Evolutionary conservation across 2,113 vertebrate genomes (phyloP), one percentile per base, ranked within the genome.

Genomic region (Chrysemys picta): DNA sequence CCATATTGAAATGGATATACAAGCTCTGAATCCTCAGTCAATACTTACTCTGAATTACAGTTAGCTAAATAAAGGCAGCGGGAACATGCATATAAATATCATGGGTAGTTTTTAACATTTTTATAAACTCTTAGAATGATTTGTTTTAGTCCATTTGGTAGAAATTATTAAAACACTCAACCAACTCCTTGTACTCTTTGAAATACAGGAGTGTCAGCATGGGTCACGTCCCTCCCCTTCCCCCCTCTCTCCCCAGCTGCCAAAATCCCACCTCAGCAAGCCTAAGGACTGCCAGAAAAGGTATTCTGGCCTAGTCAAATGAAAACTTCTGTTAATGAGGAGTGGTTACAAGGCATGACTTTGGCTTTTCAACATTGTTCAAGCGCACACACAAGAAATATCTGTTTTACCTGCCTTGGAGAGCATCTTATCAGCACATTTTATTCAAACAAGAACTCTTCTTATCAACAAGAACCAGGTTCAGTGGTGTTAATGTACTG

Each of bases 391-490:
- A 4, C 29, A 84, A 95, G 96, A 96, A 84, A 80, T 65, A 35
- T 80, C 69, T 52, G 19, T 91, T 91, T 96, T 94, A 97, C 94
- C 95, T 97, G 93, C 89, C 52, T 65, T 89, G 88, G 91, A 84
- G 84, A 94, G 45, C 84, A 85, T 95, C 96, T 97, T 94, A 98
- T 97, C 97, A 97, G 89, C 81, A 84, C 78, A 31, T 91, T 95
- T 95, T 96, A 92, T 93, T 96, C 75, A 94, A 97, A 98, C 96
- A 98, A 97, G 97, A 85, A 86, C 75, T 13, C 1, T 82, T 93
- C 96, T 98, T 98, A 98, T 98, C 98, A 97, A 92, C 91, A 94
- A 97, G 94, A 97, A 92, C 95, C 97, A 98, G 96, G 97, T 97
- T 98, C 94, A 97, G 91, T 93, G 95, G 91, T 96, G 96, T 97